Evolutionary conservation across 2,888 invertebrate species (phyloP), one percentile per base, ranked within the genome.

Genomic region (Coremacera marginata): DNA sequence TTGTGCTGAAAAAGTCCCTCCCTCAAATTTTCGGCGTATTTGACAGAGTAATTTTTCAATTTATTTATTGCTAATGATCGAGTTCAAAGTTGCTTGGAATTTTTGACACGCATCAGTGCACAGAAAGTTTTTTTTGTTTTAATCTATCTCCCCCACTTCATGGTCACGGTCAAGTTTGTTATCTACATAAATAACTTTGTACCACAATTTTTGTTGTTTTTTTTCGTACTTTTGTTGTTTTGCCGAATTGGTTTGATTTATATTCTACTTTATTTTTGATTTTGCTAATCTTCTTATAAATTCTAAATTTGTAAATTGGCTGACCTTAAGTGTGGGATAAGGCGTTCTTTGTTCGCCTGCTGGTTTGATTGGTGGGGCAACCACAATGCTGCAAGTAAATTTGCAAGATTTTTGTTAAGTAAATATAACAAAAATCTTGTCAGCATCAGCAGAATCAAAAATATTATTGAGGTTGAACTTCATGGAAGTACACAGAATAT

Each of bases 21-120:
- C 16, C 31, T 14, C 7, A 0, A 8, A 25, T 25, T 63, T 19
- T 9, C 27, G 27, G 63, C 9, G 63, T 27, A 34, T 31, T 7
- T 37, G 7, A 37, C 37, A 57, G 57, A 22, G 85, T 83, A 84
- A 85, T 84, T 85, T 84, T 75, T 71, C 83, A 84, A 84, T 85
- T 85, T 83, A 84, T 84, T 84, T 81, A 83, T 65, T 65, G 19
- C 27, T 65, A 27, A 65, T 65, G n/a, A 37, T 37, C 9, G 34
- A 16, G 9, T 25, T 34, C 63, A 16, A 2, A 5, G n/a, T 63
- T 9, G 25, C 57, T 19, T 60, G 27, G 5, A 25, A 25, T 22
- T n/a, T 57, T 25, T 60, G 27, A 22, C 57, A 60, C 55, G 8
- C 8, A 55, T 16, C 55, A 55, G n/a, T 19, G 1, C 16, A 5